Conservation (phyloP, 1,140 invertebrate species). For the Papilio dardanus region DNA sequence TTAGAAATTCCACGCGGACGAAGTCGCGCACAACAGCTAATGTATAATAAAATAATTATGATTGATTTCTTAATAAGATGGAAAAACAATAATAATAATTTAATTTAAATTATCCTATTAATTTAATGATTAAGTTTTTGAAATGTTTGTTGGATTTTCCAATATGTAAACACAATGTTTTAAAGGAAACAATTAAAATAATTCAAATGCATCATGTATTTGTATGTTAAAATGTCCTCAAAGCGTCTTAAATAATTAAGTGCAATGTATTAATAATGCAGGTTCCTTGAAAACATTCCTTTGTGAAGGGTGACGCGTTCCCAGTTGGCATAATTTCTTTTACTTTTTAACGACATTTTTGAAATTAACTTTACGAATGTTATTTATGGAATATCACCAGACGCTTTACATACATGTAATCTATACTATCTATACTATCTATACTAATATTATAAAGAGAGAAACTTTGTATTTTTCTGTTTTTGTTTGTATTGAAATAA, state of each 20-base stretch:
- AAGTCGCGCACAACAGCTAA: too few species aligned
- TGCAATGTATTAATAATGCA: slow-evolving; percentile 4
- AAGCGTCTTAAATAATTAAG: not conserved
- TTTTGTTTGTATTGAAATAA: too few species aligned
- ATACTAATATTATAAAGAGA: too few species aligned
- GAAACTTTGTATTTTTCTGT: too few species aligned
- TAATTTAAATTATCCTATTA: not conserved
- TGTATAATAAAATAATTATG: too few species aligned
- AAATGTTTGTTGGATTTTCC: not conserved
- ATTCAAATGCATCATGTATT: too few species aligned
- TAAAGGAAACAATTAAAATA: not conserved
- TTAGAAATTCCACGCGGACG: too few species aligned
- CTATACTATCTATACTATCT: too few species aligned
- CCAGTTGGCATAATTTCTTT: slow-evolving; percentile 1
- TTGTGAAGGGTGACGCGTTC: not conserved
- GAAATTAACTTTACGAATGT: not conserved
- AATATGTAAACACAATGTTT: not conserved
- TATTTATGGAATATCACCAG: not conserved
- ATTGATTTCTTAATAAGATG: too few species aligned
- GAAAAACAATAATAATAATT: not conserved
- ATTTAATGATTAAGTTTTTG: not conserved
- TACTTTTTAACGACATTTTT: slow-evolving; percentile 6
- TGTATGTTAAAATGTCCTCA: not conserved
- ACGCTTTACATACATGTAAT: too few species aligned
- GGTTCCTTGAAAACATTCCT: slow-evolving; percentile 20